A percentile compares a stretch with the other conserved stretches of the same genome.
These are phyloP conservation scores for Trachythela sp. DNA, from an alignment of 64 coral and sea anemone species.

Conservation along the genomic window DNA sequence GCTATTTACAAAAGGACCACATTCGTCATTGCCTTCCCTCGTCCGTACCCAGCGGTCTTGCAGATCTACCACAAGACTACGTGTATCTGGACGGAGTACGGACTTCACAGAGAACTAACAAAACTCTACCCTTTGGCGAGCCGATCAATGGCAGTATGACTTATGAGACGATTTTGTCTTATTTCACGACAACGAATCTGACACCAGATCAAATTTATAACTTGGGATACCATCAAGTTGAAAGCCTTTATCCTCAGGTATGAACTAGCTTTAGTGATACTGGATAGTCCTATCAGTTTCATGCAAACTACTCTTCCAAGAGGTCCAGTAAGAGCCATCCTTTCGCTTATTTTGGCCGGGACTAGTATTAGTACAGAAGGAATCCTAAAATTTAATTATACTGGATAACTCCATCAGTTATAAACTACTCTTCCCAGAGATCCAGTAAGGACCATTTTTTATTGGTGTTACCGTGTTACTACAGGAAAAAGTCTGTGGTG, in stretches of 20 bases:
- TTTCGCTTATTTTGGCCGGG: too few species aligned
- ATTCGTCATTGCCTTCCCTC: conserved; percentile 42
- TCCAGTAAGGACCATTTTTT: too few species aligned
- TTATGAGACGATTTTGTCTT: conserved; percentile 42
- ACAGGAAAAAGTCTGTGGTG: too few species aligned
- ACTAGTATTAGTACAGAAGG: background rate
- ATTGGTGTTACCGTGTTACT: too few species aligned
- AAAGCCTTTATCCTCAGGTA: conserved; percentile 45
- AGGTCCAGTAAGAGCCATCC: too few species aligned
- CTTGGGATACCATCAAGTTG: conserved; percentile 23
- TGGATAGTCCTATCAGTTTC: too few species aligned
- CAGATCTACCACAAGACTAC: conserved; percentile 34
- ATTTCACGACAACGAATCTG: conserved; percentile 45
- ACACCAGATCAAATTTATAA: conserved; percentile 40
- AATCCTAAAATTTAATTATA: too few species aligned
- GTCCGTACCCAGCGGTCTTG: conserved; percentile 29
- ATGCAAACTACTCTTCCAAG: too few species aligned
- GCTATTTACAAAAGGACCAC: conserved; percentile 47
- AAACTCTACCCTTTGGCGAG: conserved; percentile 50
- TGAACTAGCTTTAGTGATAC: background rate
- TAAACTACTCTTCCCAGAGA: too few species aligned
- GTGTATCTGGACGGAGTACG: conserved; percentile 25
- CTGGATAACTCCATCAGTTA: too few species aligned
- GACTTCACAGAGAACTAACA: conserved; percentile 29
- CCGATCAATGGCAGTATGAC: background rate